Evolutionary conservation across 2,113 vertebrate species (phyloP).

Genomic region (Limnothrissa miodon): DNA sequence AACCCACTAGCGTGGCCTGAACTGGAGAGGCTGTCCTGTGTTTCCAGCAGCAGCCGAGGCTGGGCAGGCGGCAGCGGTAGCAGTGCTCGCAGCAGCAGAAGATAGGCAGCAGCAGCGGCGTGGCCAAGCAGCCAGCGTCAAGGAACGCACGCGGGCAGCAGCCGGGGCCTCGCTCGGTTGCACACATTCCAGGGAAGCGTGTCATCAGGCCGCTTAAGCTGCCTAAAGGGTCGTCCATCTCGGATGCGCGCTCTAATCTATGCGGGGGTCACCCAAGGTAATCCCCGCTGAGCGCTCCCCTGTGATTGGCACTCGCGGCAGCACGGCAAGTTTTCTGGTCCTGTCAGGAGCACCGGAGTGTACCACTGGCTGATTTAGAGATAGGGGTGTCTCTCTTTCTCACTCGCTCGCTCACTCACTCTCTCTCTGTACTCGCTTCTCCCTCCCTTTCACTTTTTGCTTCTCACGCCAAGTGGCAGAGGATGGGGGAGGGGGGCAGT

Average conservation of each 20-base stretch:
- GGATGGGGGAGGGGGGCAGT: neutral
- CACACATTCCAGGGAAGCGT: constrained; percentile 84
- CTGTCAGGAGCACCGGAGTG: constrained; percentile 67
- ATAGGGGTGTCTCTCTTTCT: constrained; percentile 50
- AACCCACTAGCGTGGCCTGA: neutral
- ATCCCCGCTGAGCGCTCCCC: constrained; percentile 67
- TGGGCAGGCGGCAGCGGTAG: constrained; percentile 34
- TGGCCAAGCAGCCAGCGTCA: neutral
- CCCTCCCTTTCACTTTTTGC: constrained; percentile 14
- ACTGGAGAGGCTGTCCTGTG: neutral
- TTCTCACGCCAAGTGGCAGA: constrained; percentile 30
- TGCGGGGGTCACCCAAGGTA: constrained; percentile 79
- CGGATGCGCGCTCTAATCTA: constrained; percentile 78
- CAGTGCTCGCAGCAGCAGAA: too few relatives aligned
- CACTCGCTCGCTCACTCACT: neutral
- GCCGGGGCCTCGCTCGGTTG: constrained; percentile 65
- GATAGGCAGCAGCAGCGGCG: neutral
- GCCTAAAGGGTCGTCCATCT: constrained; percentile 79
- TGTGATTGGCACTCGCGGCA: constrained; percentile 78
- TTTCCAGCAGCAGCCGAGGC: constrained; percentile 61
- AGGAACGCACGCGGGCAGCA: constrained; percentile 26
- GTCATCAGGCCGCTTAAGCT: constrained; percentile 82
- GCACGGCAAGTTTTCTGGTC: constrained; percentile 73
- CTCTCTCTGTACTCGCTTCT: constrained; percentile 29
- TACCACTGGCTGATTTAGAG: constrained; percentile 59